Base-by-base conservation (phyloP, 2,888 invertebrate species). In the Hyppa rectilinea region DNA sequence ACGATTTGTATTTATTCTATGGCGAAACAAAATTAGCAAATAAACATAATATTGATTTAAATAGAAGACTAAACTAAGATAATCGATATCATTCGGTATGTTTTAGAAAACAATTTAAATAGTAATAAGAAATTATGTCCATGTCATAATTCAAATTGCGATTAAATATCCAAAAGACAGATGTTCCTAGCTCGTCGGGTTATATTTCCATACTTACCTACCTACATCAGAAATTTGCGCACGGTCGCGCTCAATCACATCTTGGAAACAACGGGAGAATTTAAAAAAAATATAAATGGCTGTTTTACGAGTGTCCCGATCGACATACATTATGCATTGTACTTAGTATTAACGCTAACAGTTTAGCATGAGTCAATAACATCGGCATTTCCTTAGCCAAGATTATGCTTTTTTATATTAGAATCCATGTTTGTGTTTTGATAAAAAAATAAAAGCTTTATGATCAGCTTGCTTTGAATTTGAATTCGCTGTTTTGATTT, bases 251-350 rank as follows among this genome's bases (percentile, higher is more conserved):
- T 65, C 71, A 66, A 50, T 60, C 78, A 85, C 86, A 88, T 88
- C 87, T 86, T 81, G 83, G 88, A 89, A 89, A 86, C 89, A 91
- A 89, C 87, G 86, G 87, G 84, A 83, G 78, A 84, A 80, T 83
- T 88, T 81, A 91, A 92, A 89, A 91, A 90, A 83, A 87, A n/a
- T n/a, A n/a, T n/a, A n/a, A 89, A 92, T 91, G 73, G 86, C 80
- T 85, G 80, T 79, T 80, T 81, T 78, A 70, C 76, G 78, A 68
- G 80, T 78, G 78, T 36, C 81, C 80, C 80, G 71, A 79, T 68
- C 80, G 74, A 76, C 69, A 92, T 91, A 88, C 86, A 91, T 91
- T 85, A 89, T 88, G 85, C 89, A 89, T 90, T 83, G 80, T 87
- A 85, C 80, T 78, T 82, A 84, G 65, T 85, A 86, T 85, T 84